phyloP scores from a whole-genome alignment of 2,113 vertebrate genomes.

The Microcebus lehilahytsara region DNA sequence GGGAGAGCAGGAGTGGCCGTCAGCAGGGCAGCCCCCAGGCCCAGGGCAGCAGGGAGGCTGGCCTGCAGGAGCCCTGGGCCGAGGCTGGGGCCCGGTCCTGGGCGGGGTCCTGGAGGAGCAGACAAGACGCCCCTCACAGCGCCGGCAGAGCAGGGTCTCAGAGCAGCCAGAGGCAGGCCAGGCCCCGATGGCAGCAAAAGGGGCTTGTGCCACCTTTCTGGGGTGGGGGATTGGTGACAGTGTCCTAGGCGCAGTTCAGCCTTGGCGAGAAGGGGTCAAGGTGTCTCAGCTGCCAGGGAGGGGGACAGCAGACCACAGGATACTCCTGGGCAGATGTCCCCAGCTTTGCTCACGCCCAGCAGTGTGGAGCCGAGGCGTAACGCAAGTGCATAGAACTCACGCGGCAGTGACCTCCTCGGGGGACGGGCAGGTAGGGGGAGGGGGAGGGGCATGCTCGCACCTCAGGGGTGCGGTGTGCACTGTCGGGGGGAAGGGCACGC shows the following conservation, averaged over 20 bases:
- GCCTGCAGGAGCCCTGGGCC: neutral
- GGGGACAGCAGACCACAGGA: neutral
- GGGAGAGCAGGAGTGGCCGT: neutral
- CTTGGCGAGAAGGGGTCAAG: neutral
- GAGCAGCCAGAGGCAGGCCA: neutral
- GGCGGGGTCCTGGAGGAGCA: neutral
- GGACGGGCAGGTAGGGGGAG: too few relatives aligned
- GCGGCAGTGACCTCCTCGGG: too few relatives aligned
- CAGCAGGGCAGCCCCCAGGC: neutral
- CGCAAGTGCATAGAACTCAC: too few relatives aligned
- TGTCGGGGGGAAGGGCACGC: too few relatives aligned
- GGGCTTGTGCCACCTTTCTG: neutral
- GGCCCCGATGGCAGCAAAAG: neutral
- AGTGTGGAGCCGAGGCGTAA: neutral
- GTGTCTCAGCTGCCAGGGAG: neutral
- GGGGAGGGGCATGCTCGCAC: too few relatives aligned
- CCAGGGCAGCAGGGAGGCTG: neutral
- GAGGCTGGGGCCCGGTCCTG: neutral
- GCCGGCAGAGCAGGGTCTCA: neutral
- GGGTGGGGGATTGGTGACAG: neutral
- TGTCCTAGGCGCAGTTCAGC: neutral
- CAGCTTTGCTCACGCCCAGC: neutral
- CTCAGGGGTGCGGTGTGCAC: too few relatives aligned
- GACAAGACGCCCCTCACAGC: neutral
- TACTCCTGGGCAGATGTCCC: neutral